These are phyloP conservation scores for Syngnathoides biaculeatus DNA, from an alignment of 2,113 vertebrate species.

Conservation along the genomic window DNA sequence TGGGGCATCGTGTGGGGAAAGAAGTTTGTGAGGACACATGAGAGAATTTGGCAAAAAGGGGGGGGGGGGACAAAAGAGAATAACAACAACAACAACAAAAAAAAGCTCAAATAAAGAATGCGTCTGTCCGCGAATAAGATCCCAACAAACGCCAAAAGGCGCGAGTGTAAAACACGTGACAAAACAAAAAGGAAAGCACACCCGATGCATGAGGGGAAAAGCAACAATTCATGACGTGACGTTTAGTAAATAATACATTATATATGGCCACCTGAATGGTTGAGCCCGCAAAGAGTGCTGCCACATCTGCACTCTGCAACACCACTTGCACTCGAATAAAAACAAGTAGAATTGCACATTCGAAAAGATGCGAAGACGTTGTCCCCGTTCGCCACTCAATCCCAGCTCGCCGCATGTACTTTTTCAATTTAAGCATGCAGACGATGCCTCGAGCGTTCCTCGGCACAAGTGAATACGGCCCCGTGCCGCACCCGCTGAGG, in stretches of 20 bases:
- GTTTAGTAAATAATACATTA: constrained; percentile 53
- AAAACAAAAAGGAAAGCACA: constrained; percentile 28
- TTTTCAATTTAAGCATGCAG: constrained; percentile 8
- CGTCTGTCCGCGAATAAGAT: constrained; percentile 11
- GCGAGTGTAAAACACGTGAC: constrained; percentile 11
- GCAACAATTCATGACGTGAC: constrained; percentile 49
- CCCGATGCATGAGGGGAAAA: constrained; percentile 29
- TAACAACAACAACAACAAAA: too few relatives aligned
- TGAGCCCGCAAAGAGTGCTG: constrained; percentile 26
- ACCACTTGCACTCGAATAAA: not conserved
- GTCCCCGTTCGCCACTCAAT: constrained; percentile 15
- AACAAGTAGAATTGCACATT: not conserved
- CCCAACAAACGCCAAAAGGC: not conserved
- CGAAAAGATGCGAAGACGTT: not conserved
- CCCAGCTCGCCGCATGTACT: not conserved
- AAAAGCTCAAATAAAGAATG: constrained; percentile 26
- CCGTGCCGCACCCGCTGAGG: constrained; percentile 10
- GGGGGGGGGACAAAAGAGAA: constrained; percentile 47
- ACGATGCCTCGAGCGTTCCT: constrained; percentile 17
- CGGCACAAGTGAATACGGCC: constrained; percentile 19
- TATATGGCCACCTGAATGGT: constrained; percentile 52
- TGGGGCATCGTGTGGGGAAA: constrained; percentile 41
- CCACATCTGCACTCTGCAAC: constrained; percentile 4
- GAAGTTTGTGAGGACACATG: constrained; percentile 38
- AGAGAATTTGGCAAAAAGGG: constrained; percentile 51